These are phyloP conservation scores for Montipora cactus DNA, from an alignment of 64 coral and sea anemone genomes.

Conservation along the genomic window DNA sequence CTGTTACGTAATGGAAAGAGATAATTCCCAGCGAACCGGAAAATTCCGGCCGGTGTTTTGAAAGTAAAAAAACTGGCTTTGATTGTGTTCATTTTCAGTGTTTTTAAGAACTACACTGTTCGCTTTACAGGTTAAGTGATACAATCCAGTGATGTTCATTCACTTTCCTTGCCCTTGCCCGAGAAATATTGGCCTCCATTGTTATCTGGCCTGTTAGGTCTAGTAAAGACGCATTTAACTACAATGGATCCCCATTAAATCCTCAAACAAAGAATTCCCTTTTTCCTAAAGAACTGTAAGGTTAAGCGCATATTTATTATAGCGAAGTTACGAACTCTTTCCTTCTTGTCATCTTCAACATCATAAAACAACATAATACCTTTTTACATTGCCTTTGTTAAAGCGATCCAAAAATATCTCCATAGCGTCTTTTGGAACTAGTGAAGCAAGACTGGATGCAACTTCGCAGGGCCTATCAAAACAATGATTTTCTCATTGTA, in stretches of 20 bases:
- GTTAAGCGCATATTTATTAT: too few species aligned
- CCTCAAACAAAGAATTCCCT: neutral
- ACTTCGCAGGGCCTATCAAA: neutral
- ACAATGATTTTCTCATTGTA: neutral
- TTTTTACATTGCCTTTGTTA: neutral
- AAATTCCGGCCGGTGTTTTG: neutral
- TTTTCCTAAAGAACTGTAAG: neutral
- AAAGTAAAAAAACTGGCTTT: neutral
- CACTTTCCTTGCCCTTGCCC: neutral
- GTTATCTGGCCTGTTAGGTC: neutral
- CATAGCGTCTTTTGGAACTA: neutral
- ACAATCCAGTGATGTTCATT: too few species aligned
- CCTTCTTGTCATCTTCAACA: neutral
- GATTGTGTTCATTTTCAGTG: neutral
- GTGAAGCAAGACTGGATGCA: neutral
- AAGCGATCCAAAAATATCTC: neutral
- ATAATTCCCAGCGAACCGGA: neutral
- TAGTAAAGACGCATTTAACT: neutral
- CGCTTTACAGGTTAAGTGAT: neutral
- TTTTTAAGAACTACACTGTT: neutral
- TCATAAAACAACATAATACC: neutral
- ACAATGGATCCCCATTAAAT: neutral
- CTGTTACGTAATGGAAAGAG: neutral
- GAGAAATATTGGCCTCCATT: neutral
- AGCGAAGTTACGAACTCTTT: neutral